phyloP scores from a whole-genome alignment of 2,888 invertebrate species.

The Acleris laterana region DNA sequence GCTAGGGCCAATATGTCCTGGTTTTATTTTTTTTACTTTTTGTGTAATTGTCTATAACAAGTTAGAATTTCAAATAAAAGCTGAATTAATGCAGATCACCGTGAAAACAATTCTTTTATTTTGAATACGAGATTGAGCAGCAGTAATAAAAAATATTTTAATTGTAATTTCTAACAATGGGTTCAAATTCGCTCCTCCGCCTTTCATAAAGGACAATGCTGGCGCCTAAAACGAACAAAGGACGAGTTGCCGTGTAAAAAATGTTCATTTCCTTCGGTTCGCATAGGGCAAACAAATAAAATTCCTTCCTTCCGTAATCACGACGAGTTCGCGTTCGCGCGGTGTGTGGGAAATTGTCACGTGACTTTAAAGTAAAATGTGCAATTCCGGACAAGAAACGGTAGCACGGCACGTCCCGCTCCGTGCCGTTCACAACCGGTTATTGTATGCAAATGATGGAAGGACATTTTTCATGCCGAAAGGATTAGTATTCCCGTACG shows the following conservation, averaged over 20 bases:
- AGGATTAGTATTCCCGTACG: conserved; percentile 51
- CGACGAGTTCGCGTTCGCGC: conserved; percentile 46
- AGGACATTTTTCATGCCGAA: conserved; percentile 63
- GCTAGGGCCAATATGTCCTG: too few species aligned
- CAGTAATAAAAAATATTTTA: conserved; percentile 35
- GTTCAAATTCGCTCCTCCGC: conserved; percentile 19
- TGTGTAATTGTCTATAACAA: not conserved
- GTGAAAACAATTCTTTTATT: conserved; percentile 18
- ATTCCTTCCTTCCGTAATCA: conserved; percentile 54
- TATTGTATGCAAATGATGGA: conserved; percentile 78
- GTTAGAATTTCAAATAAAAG: conserved; percentile 10
- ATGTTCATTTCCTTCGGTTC: conserved; percentile 46
- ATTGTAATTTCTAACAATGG: conserved; percentile 33
- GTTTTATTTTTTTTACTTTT: too few species aligned
- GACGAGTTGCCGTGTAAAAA: conserved; percentile 39
- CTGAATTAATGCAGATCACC: not conserved
- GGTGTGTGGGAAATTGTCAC: conserved; percentile 66
- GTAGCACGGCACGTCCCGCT: conserved; percentile 55
- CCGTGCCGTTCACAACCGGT: conserved; percentile 64
- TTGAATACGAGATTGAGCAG: conserved; percentile 11
- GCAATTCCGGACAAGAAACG: conserved; percentile 48
- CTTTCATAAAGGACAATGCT: conserved; percentile 33
- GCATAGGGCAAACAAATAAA: conserved; percentile 49
- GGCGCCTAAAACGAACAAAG: conserved; percentile 33
- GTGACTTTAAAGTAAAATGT: conserved; percentile 63